phyloP scores from a whole-genome alignment of 2,797 vertebrate species.

The Rhinoraja longicauda region DNA sequence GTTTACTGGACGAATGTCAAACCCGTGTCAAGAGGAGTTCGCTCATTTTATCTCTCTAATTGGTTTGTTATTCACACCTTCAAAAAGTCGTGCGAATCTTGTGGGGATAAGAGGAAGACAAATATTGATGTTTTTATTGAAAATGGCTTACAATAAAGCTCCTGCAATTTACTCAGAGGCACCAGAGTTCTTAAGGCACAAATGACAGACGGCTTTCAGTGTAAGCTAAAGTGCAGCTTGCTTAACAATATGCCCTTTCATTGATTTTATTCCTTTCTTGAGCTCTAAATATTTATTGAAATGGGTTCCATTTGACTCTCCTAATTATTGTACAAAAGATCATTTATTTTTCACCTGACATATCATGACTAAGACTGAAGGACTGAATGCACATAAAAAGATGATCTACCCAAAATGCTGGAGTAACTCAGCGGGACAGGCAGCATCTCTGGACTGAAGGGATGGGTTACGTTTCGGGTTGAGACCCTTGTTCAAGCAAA shows the following conservation, averaged over 20 bases:
- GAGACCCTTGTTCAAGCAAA: too few relatives aligned
- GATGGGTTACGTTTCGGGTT: too few relatives aligned
- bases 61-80: neutral
- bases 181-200: neutral
- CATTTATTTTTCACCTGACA: neutral
- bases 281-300: conserved; percentile 36
- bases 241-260: neutral
- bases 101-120: too few relatives aligned
- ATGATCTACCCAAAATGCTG: too few relatives aligned
- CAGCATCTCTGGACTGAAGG: too few relatives aligned
- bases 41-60: neutral
- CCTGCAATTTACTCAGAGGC: neutral
- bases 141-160: too few relatives aligned
- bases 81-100: neutral
- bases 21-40: neutral
- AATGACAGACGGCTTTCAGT: neutral
- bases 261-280: conserved; percentile 39
- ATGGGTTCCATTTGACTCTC: neutral
- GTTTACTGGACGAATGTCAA: neutral
- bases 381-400: too few relatives aligned
- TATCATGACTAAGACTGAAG: too few relatives aligned
- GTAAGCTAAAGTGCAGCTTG: neutral
- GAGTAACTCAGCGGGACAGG: too few relatives aligned
- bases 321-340: neutral
- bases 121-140: neutral